A percentile compares a stretch with the other conserved stretches of the same genome.
These are phyloP conservation scores for Heliconius ismenius DNA, from an alignment of 2,888 invertebrate species.

Conservation along the genomic window DNA sequence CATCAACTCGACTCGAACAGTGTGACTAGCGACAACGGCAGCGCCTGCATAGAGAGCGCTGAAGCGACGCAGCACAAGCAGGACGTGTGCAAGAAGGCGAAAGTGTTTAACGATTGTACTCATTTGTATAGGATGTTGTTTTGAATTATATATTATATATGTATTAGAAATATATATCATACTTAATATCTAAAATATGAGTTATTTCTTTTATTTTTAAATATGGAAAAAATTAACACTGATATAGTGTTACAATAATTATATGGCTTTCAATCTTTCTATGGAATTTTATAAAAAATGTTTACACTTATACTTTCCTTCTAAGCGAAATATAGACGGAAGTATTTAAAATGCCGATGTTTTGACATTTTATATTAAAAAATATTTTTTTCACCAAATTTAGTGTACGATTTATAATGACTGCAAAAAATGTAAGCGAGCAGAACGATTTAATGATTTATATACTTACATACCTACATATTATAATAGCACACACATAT, in stretches of 20 bases:
- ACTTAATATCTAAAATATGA: not conserved
- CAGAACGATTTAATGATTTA: not conserved
- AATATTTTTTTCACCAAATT: not conserved
- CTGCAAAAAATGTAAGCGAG: not conserved
- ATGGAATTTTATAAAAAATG: too few relatives aligned
- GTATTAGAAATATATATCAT: not conserved
- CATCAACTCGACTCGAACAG: constrained; percentile 56
- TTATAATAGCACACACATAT: not conserved
- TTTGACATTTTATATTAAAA: too few relatives aligned
- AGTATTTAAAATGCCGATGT: too few relatives aligned
- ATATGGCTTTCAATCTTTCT: not conserved
- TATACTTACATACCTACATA: not conserved
- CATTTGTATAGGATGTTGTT: constrained; percentile 68
- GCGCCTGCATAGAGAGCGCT: constrained; percentile 65
- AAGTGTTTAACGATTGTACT: constrained; percentile 75
- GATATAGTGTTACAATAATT: not conserved
- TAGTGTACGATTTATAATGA: not conserved
- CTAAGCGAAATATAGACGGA: too few relatives aligned
- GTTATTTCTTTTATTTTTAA: not conserved
- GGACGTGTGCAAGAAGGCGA: constrained; percentile 75
- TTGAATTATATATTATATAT: constrained; percentile 41
- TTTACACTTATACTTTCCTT: too few relatives aligned
- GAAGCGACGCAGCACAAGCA: constrained; percentile 71
- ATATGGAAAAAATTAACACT: not conserved
- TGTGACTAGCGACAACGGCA: constrained; percentile 57